Percentiles rank a stretch among this genome's conserved stretches.
Evolutionary conservation across 2,797 vertebrate species (phyloP).

Genomic region (Mus caroli): DNA sequence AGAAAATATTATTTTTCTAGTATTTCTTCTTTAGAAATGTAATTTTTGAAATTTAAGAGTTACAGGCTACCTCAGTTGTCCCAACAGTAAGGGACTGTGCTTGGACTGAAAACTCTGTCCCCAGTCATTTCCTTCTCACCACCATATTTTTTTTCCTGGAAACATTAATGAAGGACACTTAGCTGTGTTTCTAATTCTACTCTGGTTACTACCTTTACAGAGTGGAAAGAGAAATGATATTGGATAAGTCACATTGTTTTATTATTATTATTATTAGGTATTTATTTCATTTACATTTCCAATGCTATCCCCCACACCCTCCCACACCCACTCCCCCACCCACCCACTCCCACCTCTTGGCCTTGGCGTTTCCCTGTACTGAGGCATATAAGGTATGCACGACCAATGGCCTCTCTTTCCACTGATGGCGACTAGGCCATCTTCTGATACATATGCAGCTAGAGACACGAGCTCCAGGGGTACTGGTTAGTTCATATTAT

Average conservation of each 20-base stretch:
- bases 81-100: background rate
- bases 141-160: background rate
- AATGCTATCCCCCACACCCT: too few relatives aligned
- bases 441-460: too few relatives aligned
- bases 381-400: too few relatives aligned
- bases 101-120: constrained; percentile 35
- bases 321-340: too few relatives aligned
- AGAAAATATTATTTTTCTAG: background rate
- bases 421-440: too few relatives aligned
- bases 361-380: too few relatives aligned
- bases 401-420: too few relatives aligned
- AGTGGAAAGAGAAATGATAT: background rate
- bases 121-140: background rate
- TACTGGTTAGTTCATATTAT: too few relatives aligned
- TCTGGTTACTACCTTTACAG: constrained; percentile 7
- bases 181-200: constrained; percentile 2
- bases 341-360: too few relatives aligned
- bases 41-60: background rate
- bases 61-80: background rate
- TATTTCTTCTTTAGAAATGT: background rate
- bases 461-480: too few relatives aligned
- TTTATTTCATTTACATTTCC: too few relatives aligned
- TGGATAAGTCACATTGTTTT: background rate
- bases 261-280: too few relatives aligned
- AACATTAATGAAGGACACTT: constrained; percentile 15